These are phyloP conservation scores for Pipistrellus pygmaeus DNA, from an alignment of 2,797 vertebrate genomes.

Conservation along the genomic window DNA sequence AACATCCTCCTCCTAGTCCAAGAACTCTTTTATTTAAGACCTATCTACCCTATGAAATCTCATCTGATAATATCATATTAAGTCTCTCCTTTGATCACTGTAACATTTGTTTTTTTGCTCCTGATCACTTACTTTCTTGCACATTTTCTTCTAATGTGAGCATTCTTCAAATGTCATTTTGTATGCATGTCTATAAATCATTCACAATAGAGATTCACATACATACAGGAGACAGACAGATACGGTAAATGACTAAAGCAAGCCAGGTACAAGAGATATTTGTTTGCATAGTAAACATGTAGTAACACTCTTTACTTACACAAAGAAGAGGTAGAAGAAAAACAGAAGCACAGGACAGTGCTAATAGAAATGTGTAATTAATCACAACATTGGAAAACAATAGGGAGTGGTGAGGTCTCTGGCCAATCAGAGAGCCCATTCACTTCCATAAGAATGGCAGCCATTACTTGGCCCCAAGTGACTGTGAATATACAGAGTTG, in stretches of 20 bases:
- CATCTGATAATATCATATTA: not conserved
- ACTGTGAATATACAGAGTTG: not conserved
- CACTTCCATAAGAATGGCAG: not conserved
- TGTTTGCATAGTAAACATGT: not conserved
- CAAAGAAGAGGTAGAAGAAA: not conserved
- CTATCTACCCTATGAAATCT: not conserved
- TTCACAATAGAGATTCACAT: not conserved
- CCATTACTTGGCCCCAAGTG: not conserved
- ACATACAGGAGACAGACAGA: not conserved
- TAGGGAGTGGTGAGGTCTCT: not conserved
- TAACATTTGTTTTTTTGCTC: not conserved
- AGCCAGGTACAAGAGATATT: not conserved
- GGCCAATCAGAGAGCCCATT: not conserved
- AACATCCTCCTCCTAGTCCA: not conserved
- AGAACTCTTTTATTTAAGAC: not conserved
- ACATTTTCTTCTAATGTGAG: not conserved
- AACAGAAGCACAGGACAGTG: not conserved
- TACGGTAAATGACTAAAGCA: not conserved
- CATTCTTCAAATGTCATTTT: not conserved
- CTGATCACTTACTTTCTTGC: not conserved
- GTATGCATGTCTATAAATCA: not conserved
- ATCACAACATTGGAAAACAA: not conserved
- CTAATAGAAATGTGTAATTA: not conserved
- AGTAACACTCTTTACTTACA: not conserved
- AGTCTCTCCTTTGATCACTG: not conserved